phyloP scores from a whole-genome alignment of 2,888 invertebrate species.

The Nipponacmea schrenckii region DNA sequence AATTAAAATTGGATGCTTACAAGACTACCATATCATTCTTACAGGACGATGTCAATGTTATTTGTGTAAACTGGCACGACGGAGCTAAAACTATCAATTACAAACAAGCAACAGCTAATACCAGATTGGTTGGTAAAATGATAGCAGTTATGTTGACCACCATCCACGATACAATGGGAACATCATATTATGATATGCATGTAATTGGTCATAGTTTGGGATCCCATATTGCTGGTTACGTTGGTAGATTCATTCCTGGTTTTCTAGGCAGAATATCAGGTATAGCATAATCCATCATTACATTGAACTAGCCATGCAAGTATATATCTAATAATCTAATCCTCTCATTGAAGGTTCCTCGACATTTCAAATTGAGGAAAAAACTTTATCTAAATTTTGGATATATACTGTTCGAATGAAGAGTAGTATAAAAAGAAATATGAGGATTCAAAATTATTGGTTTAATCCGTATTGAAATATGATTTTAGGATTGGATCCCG shows the following conservation, averaged over 20 bases:
- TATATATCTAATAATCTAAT: too few species aligned
- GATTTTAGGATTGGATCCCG: background rate
- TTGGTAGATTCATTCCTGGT: background rate
- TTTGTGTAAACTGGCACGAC: background rate
- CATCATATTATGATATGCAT: background rate
- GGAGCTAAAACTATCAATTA: background rate
- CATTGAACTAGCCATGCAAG: too few species aligned
- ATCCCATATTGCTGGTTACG: background rate
- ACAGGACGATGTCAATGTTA: background rate
- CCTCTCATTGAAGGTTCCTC: too few species aligned
- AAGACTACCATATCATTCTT: too few species aligned
- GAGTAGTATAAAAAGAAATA: too few species aligned
- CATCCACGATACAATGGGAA: background rate
- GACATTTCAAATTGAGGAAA: too few species aligned
- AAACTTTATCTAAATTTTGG: too few species aligned
- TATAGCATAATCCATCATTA: too few species aligned
- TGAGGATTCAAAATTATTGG: too few species aligned
- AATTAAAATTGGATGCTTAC: too few species aligned
- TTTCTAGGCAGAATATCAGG: background rate
- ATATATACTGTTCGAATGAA: too few species aligned
- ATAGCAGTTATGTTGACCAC: background rate
- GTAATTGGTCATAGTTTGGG: background rate
- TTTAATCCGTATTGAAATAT: too few species aligned
- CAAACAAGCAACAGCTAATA: background rate
- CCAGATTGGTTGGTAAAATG: slow-evolving; percentile 5